phyloP scores from a whole-genome alignment of 35 echinoderm and acorn worm species.

The Lytechinus pictus region DNA sequence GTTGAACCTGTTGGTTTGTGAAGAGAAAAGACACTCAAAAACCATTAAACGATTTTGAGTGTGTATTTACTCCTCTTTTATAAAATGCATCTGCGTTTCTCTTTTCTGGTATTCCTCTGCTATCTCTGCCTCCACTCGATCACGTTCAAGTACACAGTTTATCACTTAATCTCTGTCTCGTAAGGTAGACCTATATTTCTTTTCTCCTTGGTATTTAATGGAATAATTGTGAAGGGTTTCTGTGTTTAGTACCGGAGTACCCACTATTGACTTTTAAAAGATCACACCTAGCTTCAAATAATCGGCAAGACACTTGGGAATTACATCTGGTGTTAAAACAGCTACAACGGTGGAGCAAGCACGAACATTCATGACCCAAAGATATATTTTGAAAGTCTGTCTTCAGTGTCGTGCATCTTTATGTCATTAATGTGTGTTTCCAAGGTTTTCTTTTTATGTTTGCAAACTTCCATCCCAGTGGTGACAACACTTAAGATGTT shows the following conservation, averaged over 20 bases:
- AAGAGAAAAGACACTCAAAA: conserved; percentile 26
- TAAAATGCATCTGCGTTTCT: neutral
- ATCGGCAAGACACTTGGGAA: conserved; percentile 25
- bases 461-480: neutral
- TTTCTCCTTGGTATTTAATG: neutral
- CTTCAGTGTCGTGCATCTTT: neutral
- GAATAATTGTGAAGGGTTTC: conserved; percentile 1
- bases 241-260: neutral
- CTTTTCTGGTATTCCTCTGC: neutral
- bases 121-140: conserved; percentile 12
- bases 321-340: conserved; percentile 32
- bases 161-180: conserved; percentile 53
- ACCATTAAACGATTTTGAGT: conserved; percentile 28
- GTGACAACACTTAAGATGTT: neutral
- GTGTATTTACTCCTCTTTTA: conserved; percentile 31
- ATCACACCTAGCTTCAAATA: conserved; percentile 54
- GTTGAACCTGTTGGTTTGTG: conserved; percentile 7
- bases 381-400: neutral
- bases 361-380: conserved; percentile 5
- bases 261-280: neutral
- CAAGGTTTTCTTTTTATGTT: neutral
- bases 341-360: conserved; percentile 30
- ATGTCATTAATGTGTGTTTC: conserved; percentile 41
- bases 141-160: conserved; percentile 57
- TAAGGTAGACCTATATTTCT: neutral